A percentile compares a stretch with the other conserved stretches of the same genome.
Conservation (phyloP, 2,797 vertebrate genomes). For the Sebastes oblongus region DNA sequence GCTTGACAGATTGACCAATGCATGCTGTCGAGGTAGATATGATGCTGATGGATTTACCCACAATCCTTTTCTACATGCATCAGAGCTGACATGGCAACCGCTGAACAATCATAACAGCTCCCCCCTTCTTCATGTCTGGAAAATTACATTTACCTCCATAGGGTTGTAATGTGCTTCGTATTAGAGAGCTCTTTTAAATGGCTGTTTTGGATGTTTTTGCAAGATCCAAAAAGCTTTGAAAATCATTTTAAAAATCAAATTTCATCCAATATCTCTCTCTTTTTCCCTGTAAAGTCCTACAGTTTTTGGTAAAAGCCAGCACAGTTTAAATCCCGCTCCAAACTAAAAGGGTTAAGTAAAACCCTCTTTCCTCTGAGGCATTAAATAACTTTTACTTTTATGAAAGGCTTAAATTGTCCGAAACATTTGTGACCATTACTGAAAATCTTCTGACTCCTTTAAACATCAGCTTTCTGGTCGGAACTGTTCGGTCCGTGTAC, state of each 20-base stretch:
- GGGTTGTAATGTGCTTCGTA: conserved; percentile 21
- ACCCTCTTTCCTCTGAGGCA: not conserved
- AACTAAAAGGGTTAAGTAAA: not conserved
- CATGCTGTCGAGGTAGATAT: conserved; percentile 70
- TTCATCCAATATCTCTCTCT: conserved; percentile 5
- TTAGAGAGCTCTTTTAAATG: conserved; percentile 24
- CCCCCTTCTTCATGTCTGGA: conserved; percentile 19
- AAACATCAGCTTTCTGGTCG: not conserved
- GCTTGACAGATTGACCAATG: conserved; percentile 76
- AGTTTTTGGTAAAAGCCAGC: not conserved
- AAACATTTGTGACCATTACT: conserved; percentile 1
- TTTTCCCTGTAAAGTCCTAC: not conserved
- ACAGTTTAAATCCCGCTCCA: not conserved
- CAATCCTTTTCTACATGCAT: conserved; percentile 71
- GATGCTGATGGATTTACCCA: conserved; percentile 79
- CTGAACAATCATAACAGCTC: conserved; percentile 45
- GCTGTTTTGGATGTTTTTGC: conserved; percentile 17
- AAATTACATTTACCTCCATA: conserved; percentile 48
- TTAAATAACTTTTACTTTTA: not conserved
- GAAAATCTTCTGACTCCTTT: not conserved
- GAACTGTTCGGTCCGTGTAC: not conserved
- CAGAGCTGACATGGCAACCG: conserved; percentile 65
- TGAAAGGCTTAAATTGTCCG: not conserved
- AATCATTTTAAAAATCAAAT: conserved; percentile 15
- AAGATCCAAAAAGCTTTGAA: conserved; percentile 3